Conservation (phyloP, 2,888 invertebrate species). For the Flexamia atlantica region DNA sequence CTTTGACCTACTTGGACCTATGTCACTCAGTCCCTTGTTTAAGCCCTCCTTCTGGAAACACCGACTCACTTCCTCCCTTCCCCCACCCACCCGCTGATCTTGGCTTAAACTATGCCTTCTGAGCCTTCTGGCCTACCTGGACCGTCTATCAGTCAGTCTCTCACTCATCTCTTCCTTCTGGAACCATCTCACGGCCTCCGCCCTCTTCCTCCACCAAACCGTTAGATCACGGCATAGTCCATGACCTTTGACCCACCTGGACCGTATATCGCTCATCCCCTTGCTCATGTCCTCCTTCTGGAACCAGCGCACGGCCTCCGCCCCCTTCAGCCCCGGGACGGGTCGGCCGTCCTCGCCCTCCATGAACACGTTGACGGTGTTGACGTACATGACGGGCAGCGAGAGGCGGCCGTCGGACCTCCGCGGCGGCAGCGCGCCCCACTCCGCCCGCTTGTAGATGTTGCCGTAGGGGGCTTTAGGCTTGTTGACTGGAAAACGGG, state of each 20-base stretch:
- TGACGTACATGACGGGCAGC: conserved; percentile 1
- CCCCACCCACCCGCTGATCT: no score
- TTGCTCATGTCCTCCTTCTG: conserved; percentile 9
- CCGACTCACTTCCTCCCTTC: no score
- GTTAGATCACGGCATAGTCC: no score
- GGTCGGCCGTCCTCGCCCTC: not conserved
- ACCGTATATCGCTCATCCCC: not conserved
- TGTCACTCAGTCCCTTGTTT: no score
- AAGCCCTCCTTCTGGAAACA: no score
- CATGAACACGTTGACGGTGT: not conserved
- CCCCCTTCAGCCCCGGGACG: not conserved
- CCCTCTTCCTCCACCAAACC: not conserved
- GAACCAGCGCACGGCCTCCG: not conserved
- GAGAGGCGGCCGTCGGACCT: not conserved
- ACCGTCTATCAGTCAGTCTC: not conserved
- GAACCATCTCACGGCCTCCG: not conserved
- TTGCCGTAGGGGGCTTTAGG: not conserved
- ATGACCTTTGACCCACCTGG: no score
- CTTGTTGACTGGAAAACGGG: not conserved
- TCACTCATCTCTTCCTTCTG: not conserved
- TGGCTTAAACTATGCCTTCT: no score
- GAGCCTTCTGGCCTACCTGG: no score
- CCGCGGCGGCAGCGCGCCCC: not conserved
- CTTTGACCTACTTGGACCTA: no score
- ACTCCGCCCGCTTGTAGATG: not conserved